phyloP scores from a whole-genome alignment of 1,140 invertebrate species.

The Magallana ariakensis region DNA sequence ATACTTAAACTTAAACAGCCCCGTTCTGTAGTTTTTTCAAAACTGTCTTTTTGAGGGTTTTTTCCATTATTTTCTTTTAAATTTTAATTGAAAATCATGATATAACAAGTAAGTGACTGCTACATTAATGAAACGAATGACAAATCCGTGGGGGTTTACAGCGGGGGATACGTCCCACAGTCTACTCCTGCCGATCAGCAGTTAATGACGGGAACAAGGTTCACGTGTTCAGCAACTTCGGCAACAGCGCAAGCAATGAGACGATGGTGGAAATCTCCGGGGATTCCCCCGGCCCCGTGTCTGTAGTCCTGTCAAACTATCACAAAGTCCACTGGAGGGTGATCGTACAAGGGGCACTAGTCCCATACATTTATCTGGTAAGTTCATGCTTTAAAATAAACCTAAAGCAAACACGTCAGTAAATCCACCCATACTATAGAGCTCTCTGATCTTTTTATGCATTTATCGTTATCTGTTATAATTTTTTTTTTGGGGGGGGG shows the following conservation, averaged over 20 bases:
- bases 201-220: not conserved
- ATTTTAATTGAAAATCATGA: no score
- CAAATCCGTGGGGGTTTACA: not conserved
- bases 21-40: no score
- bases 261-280: not conserved
- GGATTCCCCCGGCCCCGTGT: not conserved
- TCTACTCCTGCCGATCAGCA: not conserved
- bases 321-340: not conserved
- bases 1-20: no score
- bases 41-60: no score
- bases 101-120: no score
- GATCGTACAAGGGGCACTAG: not conserved
- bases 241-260: not conserved
- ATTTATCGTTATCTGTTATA: no score
- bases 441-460: no score
- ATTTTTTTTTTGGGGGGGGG: no score
- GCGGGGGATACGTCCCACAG: not conserved
- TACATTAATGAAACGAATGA: not conserved
- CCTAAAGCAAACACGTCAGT: no score
- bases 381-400: not conserved
- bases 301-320: not conserved
- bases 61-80: no score
- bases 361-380: not conserved
- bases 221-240: not conserved
- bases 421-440: no score